Percentiles rank a stretch among this genome's conserved stretches.
Evolutionary conservation across 2,113 vertebrate species (phyloP).

Genomic region (Lepus timidus): DNA sequence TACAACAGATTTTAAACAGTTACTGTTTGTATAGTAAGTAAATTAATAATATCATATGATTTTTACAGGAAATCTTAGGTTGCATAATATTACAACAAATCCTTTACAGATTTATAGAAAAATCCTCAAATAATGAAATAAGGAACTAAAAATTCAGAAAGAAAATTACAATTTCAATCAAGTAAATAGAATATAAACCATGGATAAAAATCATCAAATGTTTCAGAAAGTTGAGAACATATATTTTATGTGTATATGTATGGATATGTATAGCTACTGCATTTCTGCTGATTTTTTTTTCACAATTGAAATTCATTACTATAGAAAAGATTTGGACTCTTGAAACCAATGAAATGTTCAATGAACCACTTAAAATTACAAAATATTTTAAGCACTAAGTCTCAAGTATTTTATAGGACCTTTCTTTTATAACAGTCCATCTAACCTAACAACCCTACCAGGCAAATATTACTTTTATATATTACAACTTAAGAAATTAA

Average conservation of each 20-base stretch:
- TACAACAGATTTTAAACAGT: background rate
- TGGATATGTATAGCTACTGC: background rate
- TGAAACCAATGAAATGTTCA: conserved; percentile 7
- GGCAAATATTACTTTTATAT: background rate
- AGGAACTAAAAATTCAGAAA: conserved; percentile 7
- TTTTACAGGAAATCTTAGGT: background rate
- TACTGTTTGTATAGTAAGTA: conserved; percentile 30
- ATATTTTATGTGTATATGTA: background rate
- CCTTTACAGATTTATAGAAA: background rate
- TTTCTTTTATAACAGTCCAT: background rate
- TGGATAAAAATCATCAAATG: background rate
- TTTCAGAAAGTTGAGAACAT: background rate
- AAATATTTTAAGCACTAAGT: background rate
- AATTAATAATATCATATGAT: background rate
- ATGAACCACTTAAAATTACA: background rate
- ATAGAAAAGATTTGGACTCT: background rate
- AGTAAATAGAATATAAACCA: background rate
- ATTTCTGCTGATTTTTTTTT: background rate
- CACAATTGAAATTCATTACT: conserved; percentile 7
- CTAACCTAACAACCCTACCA: background rate
- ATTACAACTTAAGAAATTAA: conserved; percentile 10
- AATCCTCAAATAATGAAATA: background rate
- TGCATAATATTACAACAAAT: conserved; percentile 22
- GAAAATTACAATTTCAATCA: background rate
- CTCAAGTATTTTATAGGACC: background rate